These are phyloP conservation scores for Prunella fulvescens DNA, from an alignment of 2,113 vertebrate genomes.

Conservation along the genomic window DNA sequence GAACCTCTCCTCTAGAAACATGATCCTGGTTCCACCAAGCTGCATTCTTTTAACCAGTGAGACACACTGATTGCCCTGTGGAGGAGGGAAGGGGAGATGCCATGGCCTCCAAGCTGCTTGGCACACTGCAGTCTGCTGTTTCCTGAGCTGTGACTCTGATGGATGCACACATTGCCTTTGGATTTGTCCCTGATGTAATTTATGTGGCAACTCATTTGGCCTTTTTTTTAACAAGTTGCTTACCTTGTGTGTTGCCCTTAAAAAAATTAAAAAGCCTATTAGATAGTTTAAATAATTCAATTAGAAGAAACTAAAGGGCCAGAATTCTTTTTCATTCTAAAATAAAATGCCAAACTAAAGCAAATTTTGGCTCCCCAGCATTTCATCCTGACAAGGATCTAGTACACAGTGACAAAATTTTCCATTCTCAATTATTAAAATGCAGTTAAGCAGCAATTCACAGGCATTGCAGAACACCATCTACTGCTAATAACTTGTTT, in stretches of 20 bases:
- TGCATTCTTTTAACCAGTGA: not conserved
- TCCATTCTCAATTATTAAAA: slow-evolving; percentile 48
- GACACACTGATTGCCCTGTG: not conserved
- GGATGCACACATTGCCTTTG: not conserved
- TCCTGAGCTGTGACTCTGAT: not conserved
- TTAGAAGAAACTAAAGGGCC: not conserved
- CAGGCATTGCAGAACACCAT: not conserved
- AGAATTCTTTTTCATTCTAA: not conserved
- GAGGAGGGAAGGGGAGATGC: not conserved
- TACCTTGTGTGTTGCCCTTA: not conserved
- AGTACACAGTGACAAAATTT: not conserved
- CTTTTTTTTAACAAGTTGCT: not conserved
- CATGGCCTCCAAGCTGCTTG: not conserved
- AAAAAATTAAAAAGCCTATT: not conserved
- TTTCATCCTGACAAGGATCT: not conserved
- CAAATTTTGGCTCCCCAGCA: not conserved
- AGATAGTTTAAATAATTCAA: not conserved
- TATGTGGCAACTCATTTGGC: not conserved
- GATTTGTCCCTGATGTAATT: not conserved
- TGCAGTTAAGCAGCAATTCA: not conserved
- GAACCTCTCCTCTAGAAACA: not conserved
- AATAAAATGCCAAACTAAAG: not conserved
- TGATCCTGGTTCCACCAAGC: not conserved
- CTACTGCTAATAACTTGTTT: not conserved
- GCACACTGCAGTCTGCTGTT: not conserved